phyloP scores from a whole-genome alignment of 2,888 invertebrate genomes.

The Synanthedon andrenaeformis region DNA sequence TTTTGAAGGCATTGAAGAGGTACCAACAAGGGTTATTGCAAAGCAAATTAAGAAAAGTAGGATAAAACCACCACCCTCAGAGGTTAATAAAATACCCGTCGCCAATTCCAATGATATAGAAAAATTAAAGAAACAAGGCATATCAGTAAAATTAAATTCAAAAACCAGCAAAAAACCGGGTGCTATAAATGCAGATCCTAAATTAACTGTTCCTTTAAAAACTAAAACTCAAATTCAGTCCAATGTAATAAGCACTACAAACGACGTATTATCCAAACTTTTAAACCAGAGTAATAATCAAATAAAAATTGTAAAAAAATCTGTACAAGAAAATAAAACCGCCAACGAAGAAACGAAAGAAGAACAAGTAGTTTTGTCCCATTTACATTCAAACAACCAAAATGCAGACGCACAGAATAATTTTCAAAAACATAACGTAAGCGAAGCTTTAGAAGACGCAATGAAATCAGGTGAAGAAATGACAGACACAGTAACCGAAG shows the following conservation, averaged over 20 bases:
- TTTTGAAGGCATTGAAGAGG: slow-evolving; percentile 58
- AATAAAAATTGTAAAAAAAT: slow-evolving; percentile 52
- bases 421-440: background rate
- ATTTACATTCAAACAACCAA: background rate
- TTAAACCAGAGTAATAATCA: slow-evolving; percentile 50
- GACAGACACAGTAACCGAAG: too few relatives aligned
- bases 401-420: background rate
- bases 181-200: slow-evolving; percentile 1
- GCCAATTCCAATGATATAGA: slow-evolving; percentile 27
- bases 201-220: background rate
- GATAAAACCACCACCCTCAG: slow-evolving; percentile 20
- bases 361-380: background rate
- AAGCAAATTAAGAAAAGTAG: slow-evolving; percentile 33
- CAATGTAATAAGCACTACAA: slow-evolving; percentile 24
- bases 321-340: slow-evolving; percentile 13
- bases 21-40: slow-evolving; percentile 47
- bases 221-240: slow-evolving; percentile 8
- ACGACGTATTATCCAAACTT: slow-evolving; percentile 48
- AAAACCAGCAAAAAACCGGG: slow-evolving; percentile 6
- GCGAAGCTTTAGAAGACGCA: too few relatives aligned
- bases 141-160: slow-evolving; percentile 38
- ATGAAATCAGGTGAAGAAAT: too few relatives aligned
- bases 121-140: slow-evolving; percentile 54
- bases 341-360: slow-evolving; percentile 6
- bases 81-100: slow-evolving; percentile 8